Evolutionary conservation across 2,113 vertebrate genomes (phyloP).

Genomic region (Paramormyrops kingsleyae): DNA sequence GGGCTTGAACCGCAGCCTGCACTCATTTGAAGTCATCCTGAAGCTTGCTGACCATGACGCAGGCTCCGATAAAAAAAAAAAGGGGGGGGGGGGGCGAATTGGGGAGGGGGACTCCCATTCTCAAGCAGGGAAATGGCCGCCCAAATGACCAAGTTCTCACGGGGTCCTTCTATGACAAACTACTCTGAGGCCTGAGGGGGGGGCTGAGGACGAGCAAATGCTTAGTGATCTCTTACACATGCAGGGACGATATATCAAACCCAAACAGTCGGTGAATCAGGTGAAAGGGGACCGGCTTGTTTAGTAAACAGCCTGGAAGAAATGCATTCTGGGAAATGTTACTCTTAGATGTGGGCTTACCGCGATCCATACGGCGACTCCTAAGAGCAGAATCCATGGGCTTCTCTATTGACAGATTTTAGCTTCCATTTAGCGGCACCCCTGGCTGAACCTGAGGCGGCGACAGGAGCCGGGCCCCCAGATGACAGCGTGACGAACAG

Average conservation of each 20-base stretch:
- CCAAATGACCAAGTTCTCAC: neutral
- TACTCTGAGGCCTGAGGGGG: neutral
- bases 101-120: neutral
- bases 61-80: neutral
- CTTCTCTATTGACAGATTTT: neutral
- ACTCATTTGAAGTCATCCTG: neutral
- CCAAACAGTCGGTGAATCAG: neutral
- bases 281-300: neutral
- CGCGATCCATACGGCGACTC: no score
- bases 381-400: neutral
- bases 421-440: conserved; percentile 2
- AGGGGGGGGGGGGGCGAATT: no score
- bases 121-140: neutral
- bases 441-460: neutral
- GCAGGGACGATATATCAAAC: neutral
- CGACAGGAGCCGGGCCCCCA: neutral
- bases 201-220: neutral
- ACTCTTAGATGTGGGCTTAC: neutral
- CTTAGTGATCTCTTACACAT: neutral
- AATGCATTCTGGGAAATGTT: neutral
- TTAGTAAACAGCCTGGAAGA: neutral
- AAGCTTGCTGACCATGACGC: neutral
- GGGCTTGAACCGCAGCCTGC: neutral
- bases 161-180: neutral
- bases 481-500: neutral